Percentiles rank a stretch among this genome's conserved stretches.
These are phyloP conservation scores for Heliconius aoede DNA, from an alignment of 2,888 invertebrate species.

Conservation along the genomic window DNA sequence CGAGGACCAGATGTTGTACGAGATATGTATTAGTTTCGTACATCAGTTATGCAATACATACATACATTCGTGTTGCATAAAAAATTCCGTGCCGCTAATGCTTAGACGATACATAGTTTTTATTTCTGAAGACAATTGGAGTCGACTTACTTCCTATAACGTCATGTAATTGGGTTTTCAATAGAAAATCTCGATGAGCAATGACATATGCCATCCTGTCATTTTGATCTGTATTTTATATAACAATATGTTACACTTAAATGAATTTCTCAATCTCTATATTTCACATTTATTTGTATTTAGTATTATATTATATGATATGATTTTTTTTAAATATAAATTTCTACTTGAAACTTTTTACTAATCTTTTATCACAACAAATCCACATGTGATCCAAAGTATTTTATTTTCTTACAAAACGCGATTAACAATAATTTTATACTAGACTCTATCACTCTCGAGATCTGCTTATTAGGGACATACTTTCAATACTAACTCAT, in stretches of 20 bases:
- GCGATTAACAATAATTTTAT: background rate
- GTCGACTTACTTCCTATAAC: constrained; percentile 54
- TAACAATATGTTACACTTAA: background rate
- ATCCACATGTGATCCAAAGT: background rate
- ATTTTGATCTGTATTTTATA: background rate
- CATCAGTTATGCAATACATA: constrained; percentile 50
- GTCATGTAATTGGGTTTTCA: constrained; percentile 45
- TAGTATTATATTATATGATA: background rate
- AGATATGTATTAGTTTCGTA: constrained; percentile 45
- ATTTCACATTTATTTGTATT: background rate
- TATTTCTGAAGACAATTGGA: constrained; percentile 30
- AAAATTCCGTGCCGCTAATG: constrained; percentile 57
- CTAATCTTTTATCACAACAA: background rate
- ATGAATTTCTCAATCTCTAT: background rate
- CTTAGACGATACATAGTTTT: constrained; percentile 35
- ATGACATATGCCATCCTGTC: too few species aligned
- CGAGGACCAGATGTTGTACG: constrained; percentile 38
- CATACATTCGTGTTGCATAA: constrained; percentile 59
- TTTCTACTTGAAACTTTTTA: background rate
- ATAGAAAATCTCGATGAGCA: background rate
- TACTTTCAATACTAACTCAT: background rate
- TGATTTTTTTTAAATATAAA: background rate
- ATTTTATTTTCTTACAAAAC: background rate
- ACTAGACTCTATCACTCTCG: background rate
- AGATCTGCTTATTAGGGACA: background rate